Percentiles rank a stretch among this genome's conserved stretches.
phyloP scores from a whole-genome alignment of 2,888 invertebrate genomes.

The Tetranychus piercei region DNA sequence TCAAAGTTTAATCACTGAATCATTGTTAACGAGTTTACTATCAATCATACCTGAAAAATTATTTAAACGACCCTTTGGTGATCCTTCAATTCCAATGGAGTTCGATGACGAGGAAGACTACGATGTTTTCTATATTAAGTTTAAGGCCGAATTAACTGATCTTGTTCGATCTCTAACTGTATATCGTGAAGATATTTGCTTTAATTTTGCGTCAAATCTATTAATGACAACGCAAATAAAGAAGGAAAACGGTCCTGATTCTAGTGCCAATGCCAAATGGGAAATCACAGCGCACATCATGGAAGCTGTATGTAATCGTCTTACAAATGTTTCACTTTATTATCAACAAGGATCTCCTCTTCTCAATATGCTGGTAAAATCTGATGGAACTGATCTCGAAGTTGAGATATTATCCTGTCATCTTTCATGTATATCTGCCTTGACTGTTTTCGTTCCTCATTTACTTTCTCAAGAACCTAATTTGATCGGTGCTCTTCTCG shows the following conservation, averaged over 20 bases:
- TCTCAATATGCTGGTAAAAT: not conserved
- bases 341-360: not conserved
- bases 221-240: not conserved
- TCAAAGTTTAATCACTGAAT: not conserved
- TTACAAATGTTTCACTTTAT: not conserved
- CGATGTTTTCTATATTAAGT: slow-evolving; percentile 17
- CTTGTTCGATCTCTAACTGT: slow-evolving; percentile 10
- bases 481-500: slow-evolving; percentile 14
- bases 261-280: slow-evolving; percentile 8
- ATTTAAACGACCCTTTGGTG: not conserved
- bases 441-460: slow-evolving; percentile 75
- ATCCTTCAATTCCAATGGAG: slow-evolving; percentile 10
- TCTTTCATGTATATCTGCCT: slow-evolving; percentile 73
- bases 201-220: not conserved
- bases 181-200: slow-evolving; percentile 3
- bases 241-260: not conserved
- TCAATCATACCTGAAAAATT: not conserved
- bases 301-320: slow-evolving; percentile 18
- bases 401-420: slow-evolving; percentile 61
- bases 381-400: slow-evolving; percentile 35
- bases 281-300: slow-evolving; percentile 14
- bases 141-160: slow-evolving; percentile 17
- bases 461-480: slow-evolving; percentile 6
- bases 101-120: slow-evolving; percentile 18
- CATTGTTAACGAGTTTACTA: not conserved